phyloP scores from a whole-genome alignment of 2,888 invertebrate genomes.

The Gnatocerus cornutus region DNA sequence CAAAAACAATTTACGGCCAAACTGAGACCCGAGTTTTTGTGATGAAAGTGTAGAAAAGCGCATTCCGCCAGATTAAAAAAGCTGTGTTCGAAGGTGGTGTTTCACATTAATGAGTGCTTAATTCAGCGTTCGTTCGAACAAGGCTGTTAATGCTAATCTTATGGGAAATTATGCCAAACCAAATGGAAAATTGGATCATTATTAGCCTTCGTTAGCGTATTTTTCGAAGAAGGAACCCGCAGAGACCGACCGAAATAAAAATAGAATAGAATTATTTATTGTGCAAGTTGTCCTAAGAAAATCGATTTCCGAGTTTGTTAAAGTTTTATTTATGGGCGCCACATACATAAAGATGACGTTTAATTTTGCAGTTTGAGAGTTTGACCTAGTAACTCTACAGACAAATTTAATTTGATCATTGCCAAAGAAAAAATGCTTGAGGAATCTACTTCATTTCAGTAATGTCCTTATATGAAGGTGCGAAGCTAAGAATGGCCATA shows the following conservation, averaged over 20 bases:
- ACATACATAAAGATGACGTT: background rate
- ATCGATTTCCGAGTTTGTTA: too few species aligned
- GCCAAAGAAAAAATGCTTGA: background rate
- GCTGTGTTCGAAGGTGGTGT: conserved; percentile 23
- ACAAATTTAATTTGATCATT: too few species aligned
- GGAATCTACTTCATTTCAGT: background rate
- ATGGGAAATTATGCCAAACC: conserved; percentile 17
- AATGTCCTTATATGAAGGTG: background rate
- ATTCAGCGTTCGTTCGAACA: conserved; percentile 14
- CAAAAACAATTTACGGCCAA: conserved; percentile 30
- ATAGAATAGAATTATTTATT: background rate
- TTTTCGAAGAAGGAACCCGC: background rate
- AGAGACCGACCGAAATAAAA: background rate
- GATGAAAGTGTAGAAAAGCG: conserved; percentile 10
- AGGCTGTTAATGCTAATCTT: conserved; percentile 24
- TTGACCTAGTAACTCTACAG: too few species aligned
- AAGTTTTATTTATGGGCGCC: background rate
- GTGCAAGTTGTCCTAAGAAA: too few species aligned
- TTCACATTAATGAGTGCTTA: conserved; percentile 27
- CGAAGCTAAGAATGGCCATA: background rate
- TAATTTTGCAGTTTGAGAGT: too few species aligned
- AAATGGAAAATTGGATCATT: background rate
- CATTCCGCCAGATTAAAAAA: conserved; percentile 27
- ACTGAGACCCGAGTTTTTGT: conserved; percentile 16
- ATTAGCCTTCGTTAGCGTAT: conserved; percentile 7